These are phyloP conservation scores for Schizopygopsis pylzovi DNA, from an alignment of 2,797 vertebrate species.

Conservation along the genomic window DNA sequence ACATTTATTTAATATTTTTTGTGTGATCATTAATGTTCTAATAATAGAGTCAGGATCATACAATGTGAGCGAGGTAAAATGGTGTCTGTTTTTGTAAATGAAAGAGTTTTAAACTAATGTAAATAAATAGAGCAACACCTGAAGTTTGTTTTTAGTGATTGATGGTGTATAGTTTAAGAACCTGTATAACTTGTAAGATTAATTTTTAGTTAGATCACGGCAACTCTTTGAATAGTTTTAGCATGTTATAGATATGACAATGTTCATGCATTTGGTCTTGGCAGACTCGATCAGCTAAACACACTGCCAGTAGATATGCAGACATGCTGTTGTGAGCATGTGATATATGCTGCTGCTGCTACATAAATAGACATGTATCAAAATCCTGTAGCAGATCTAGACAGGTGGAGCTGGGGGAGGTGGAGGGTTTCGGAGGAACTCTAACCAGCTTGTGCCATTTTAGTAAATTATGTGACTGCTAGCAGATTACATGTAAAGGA, in stretches of 20 bases:
- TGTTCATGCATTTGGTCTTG: neutral
- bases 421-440: neutral
- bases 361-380: neutral
- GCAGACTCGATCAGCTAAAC: neutral
- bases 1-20: constrained; percentile 3
- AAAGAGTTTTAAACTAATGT: neutral
- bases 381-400: neutral
- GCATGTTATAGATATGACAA: neutral
- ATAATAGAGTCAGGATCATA: neutral
- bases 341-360: neutral
- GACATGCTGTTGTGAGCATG: neutral
- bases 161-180: neutral
- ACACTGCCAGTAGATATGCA: neutral
- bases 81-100: neutral
- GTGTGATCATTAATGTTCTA: neutral
- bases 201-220: neutral
- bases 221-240: neutral
- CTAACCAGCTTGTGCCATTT: neutral
- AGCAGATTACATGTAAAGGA: neutral
- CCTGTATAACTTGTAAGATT: too few species aligned
- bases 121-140: neutral
- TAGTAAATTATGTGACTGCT: neutral
- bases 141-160: neutral
- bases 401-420: neutral
- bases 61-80: neutral